These are phyloP conservation scores for Sigmodon hispidus DNA, from an alignment of 2,113 vertebrate species.

Conservation along the genomic window DNA sequence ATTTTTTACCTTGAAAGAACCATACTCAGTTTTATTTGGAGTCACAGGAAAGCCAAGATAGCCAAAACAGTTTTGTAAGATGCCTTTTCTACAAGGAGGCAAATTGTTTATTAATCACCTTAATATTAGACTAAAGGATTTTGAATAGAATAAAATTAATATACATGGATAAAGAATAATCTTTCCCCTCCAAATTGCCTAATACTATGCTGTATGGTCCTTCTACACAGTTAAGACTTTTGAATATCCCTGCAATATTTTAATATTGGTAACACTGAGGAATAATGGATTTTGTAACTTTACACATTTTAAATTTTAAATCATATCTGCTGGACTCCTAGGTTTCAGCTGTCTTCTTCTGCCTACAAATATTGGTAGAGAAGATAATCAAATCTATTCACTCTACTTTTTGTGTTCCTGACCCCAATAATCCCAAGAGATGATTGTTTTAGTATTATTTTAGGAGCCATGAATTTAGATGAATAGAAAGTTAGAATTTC, in stretches of 20 bases:
- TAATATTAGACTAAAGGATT: neutral
- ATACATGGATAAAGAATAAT: neutral
- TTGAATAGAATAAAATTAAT: conserved; percentile 2
- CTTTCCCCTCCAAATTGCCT: neutral
- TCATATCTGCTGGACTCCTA: neutral
- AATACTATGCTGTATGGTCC: neutral
- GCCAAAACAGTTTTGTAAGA: no score
- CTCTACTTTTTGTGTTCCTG: neutral
- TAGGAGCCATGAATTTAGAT: neutral
- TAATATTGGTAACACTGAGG: neutral
- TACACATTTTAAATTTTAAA: neutral
- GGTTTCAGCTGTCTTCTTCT: neutral
- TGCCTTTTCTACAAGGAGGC: neutral
- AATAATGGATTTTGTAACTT: neutral
- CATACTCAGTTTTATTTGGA: no score
- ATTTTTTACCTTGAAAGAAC: no score
- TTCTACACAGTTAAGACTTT: neutral
- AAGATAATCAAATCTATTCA: neutral
- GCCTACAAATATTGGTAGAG: neutral
- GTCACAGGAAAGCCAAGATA: no score
- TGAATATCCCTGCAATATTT: neutral
- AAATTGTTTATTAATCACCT: neutral
- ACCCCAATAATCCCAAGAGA: neutral
- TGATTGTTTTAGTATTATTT: neutral
- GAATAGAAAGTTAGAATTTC: neutral